These are phyloP conservation scores for Trachelus stipa DNA, from an alignment of 2,888 invertebrate species.

Conservation along the genomic window DNA sequence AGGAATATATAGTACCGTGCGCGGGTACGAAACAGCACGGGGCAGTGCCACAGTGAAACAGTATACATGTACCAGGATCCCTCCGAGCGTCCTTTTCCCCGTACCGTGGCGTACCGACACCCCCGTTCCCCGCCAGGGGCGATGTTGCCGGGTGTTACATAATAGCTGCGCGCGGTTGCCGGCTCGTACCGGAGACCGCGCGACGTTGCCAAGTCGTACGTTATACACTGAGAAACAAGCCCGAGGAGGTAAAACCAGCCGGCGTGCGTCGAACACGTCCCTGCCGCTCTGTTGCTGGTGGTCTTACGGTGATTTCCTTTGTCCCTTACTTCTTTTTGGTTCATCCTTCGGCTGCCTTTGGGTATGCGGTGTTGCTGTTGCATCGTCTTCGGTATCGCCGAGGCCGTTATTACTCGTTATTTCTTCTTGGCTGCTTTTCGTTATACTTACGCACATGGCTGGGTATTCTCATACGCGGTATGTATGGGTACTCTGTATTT, in stretches of 20 bases:
- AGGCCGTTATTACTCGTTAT: neutral
- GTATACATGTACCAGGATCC: too few species aligned
- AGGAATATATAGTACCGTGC: neutral
- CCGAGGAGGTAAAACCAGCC: neutral
- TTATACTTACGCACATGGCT: too few species aligned
- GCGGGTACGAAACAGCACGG: neutral
- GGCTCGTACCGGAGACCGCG: neutral
- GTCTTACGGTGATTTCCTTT: constrained; percentile 45
- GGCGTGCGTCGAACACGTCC: constrained; percentile 30
- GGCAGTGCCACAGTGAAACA: too few species aligned
- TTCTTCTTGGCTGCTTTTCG: neutral
- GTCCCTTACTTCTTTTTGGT: constrained; percentile 31
- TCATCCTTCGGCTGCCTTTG: too few species aligned
- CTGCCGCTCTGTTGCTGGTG: constrained; percentile 42
- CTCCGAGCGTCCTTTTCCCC: constrained; percentile 20
- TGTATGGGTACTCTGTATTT: too few species aligned
- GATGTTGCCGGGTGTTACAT: constrained; percentile 65
- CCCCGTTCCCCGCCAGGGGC: constrained; percentile 30
- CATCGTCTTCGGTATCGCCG: neutral
- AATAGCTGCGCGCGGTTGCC: constrained; percentile 52
- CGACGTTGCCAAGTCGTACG: constrained; percentile 50
- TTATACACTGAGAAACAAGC: constrained; percentile 1
- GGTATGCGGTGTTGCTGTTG: neutral
- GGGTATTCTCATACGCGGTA: too few species aligned
- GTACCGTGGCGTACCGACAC: constrained; percentile 36